phyloP scores from a whole-genome alignment of 2,797 vertebrate species.

The Falco biarmicus region DNA sequence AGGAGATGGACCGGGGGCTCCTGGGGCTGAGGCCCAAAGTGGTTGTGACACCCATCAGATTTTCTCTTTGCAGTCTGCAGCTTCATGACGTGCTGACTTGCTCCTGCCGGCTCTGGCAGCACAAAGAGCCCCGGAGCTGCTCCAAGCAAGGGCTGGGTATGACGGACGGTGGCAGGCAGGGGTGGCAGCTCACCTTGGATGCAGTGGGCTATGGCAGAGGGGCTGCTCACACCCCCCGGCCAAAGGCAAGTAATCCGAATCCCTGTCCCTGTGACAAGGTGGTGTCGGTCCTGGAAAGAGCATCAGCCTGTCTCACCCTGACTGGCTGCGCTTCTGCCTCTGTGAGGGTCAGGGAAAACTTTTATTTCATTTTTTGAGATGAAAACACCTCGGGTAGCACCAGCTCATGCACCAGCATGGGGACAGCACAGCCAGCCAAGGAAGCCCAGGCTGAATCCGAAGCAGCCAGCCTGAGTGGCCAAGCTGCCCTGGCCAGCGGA shows the following conservation, averaged over 20 bases:
- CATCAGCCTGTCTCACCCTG: rapidly evolving
- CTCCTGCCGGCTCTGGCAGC: neutral
- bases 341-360: neutral
- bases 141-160: neutral
- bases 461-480: rapidly evolving
- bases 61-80: neutral
- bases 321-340: rapidly evolving
- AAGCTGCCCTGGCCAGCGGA: rapidly evolving
- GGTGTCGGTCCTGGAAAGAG: neutral
- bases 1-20: neutral
- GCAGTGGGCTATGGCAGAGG: neutral
- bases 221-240: neutral
- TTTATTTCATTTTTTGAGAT: neutral
- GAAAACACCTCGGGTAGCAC: neutral
- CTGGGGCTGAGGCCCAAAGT: neutral
- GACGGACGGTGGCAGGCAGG: neutral
- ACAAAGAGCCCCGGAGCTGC: neutral
- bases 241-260: rapidly evolving
- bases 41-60: neutral
- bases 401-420: neutral
- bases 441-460: neutral
- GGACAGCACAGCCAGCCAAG: neutral
- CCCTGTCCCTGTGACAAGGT: rapidly evolving
- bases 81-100: rapidly evolving
- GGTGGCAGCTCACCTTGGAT: neutral